Evolutionary conservation across 2,797 vertebrate species (phyloP).

Genomic region (Cuniculus paca): DNA sequence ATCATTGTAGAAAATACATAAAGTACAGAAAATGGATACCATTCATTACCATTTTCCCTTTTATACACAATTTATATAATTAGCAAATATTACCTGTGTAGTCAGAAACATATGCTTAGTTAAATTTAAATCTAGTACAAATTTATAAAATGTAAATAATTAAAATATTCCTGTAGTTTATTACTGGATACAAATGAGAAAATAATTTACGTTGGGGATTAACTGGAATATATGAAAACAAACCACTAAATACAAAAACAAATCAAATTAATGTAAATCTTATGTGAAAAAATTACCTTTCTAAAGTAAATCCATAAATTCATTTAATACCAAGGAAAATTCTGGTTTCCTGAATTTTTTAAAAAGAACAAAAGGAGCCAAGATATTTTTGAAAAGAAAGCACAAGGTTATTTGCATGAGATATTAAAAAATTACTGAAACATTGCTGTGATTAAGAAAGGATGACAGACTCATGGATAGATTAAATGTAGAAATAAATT

Average conservation of each 20-base stretch:
- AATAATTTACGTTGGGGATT: neutral
- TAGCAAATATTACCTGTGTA: neutral
- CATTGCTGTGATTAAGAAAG: neutral
- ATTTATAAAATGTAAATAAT: slow-evolving; percentile 40
- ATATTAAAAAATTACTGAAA: neutral
- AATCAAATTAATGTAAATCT: neutral
- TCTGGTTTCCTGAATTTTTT: neutral
- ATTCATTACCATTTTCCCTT: slow-evolving; percentile 18
- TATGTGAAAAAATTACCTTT: neutral
- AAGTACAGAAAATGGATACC: neutral
- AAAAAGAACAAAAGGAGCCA: neutral
- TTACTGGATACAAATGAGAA: neutral
- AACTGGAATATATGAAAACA: slow-evolving; percentile 26
- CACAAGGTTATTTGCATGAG: neutral
- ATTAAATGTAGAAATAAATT: neutral
- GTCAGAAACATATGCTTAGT: slow-evolving; percentile 18
- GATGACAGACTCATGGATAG: neutral
- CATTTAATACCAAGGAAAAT: neutral
- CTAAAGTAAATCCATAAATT: neutral
- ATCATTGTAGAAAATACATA: neutral
- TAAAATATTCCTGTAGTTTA: neutral
- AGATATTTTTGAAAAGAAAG: neutral
- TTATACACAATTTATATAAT: neutral
- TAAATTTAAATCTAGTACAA: slow-evolving; percentile 13
- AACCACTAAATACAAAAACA: slow-evolving; percentile 11